These are phyloP conservation scores for Astropecten irregularis DNA, from an alignment of 53 echinoderm and acorn worm genomes.

Conservation along the genomic window DNA sequence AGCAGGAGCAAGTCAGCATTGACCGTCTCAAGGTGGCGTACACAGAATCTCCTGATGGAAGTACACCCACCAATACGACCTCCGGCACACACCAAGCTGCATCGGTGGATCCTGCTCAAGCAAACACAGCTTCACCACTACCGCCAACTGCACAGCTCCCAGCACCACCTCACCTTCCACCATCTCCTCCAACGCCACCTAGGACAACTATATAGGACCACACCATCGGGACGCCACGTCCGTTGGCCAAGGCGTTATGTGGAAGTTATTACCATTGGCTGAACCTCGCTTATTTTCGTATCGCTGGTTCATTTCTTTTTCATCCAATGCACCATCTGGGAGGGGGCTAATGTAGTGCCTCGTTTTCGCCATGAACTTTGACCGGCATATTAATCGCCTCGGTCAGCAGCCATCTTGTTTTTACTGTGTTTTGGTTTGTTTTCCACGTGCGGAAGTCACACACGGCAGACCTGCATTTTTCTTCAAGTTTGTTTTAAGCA, in stretches of 20 bases:
- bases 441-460: too few species aligned
- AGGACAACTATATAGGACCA: too few species aligned
- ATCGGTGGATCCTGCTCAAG: not conserved
- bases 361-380: too few species aligned
- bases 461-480: too few species aligned
- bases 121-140: not conserved
- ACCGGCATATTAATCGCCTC: too few species aligned
- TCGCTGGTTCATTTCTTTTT: not conserved
- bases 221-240: not conserved
- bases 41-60: not conserved
- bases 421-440: too few species aligned
- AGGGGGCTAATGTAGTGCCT: too few species aligned
- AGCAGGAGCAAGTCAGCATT: slow-evolving; percentile 17
- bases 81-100: not conserved
- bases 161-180: not conserved
- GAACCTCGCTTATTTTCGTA: not conserved
- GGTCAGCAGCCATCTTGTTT: too few species aligned
- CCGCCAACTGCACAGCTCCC: too few species aligned
- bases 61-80: not conserved
- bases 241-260: not conserved
- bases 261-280: not conserved
- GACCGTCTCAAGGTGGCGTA: slow-evolving; percentile 53
- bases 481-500: too few species aligned
- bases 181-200: not conserved
- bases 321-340: too few species aligned